phyloP scores from a whole-genome alignment of 2,888 invertebrate genomes.

The Hylaea fasciaria region DNA sequence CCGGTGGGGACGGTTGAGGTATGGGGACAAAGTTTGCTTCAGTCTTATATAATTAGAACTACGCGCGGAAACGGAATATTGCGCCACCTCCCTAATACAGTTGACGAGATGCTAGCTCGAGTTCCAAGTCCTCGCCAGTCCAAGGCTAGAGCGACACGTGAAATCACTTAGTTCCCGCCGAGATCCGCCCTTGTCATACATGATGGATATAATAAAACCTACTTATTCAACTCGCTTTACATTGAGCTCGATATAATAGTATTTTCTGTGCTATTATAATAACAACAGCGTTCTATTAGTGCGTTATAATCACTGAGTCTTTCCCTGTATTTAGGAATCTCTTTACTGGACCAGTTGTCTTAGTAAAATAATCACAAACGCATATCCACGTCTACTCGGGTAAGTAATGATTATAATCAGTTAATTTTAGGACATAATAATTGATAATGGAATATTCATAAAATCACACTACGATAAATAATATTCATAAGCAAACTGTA shows the following conservation, averaged over 20 bases:
- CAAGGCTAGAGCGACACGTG: slow-evolving; percentile 67
- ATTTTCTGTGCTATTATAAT: slow-evolving; percentile 43
- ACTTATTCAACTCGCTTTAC: slow-evolving; percentile 49
- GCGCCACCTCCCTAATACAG: slow-evolving; percentile 1
- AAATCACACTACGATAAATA: slow-evolving; percentile 44
- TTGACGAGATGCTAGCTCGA: slow-evolving; percentile 3
- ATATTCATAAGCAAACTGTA: slow-evolving; percentile 35
- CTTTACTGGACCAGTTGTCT: slow-evolving; percentile 58
- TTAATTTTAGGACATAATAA: slow-evolving; percentile 42
- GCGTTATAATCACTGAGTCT: slow-evolving; percentile 57
- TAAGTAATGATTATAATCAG: slow-evolving; percentile 38
- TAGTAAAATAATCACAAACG: slow-evolving; percentile 54
- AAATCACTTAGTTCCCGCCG: slow-evolving; percentile 73
- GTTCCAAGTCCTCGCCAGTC: slow-evolving; percentile 53
- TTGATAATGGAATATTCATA: slow-evolving; percentile 46
- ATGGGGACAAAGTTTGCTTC: neutral
- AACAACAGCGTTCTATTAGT: slow-evolving; percentile 54
- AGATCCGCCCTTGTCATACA: slow-evolving; percentile 55
- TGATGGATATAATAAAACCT: slow-evolving; percentile 50
- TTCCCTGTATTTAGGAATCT: slow-evolving; percentile 67
- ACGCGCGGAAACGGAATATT: slow-evolving; percentile 3
- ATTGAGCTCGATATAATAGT: slow-evolving; percentile 54
- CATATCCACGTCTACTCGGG: slow-evolving; percentile 37
- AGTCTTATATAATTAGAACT: slow-evolving; percentile 4
- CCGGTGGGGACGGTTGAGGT: neutral